phyloP scores from a whole-genome alignment of 2,113 vertebrate genomes.

The Coryphaenoides rupestris region DNA sequence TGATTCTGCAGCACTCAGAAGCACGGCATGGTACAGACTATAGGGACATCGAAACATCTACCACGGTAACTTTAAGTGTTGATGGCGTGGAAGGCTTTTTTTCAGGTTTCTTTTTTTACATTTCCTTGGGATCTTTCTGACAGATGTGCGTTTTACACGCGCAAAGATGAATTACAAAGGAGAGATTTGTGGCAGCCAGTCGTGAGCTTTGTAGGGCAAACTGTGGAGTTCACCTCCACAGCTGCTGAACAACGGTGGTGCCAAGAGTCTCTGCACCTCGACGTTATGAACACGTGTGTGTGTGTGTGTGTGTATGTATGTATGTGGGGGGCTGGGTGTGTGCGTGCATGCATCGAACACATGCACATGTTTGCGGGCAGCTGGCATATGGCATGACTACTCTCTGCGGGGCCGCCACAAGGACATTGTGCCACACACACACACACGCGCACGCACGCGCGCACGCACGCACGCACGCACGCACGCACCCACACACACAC shows the following conservation, averaged over 20 bases:
- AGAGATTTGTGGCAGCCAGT: slow-evolving; percentile 39
- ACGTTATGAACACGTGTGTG: slow-evolving; percentile 48
- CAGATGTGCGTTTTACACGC: slow-evolving; percentile 19
- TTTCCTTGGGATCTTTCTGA: not conserved
- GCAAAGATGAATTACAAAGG: slow-evolving; percentile 38
- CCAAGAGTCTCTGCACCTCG: slow-evolving; percentile 61
- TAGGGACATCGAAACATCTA: no score
- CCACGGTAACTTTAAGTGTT: no score
- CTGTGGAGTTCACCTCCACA: slow-evolving; percentile 60
- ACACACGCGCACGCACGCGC: not conserved
- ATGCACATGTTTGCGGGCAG: slow-evolving; percentile 16
- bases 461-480: slow-evolving; percentile 9
- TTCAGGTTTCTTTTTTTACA: no score
- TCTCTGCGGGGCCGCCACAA: slow-evolving; percentile 62
- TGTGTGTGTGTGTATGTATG: not conserved
- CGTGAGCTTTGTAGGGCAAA: slow-evolving; percentile 53
- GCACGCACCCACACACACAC: slow-evolving; percentile 12
- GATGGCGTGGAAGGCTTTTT: no score
- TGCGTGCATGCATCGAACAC: not conserved
- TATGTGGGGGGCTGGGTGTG: slow-evolving; percentile 1
- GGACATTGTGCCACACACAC: slow-evolving; percentile 46
- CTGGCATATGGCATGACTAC: slow-evolving; percentile 70
- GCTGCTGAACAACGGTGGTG: slow-evolving; percentile 61
- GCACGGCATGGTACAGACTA: no score
- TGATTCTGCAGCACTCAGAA: no score